A percentile compares a stretch with the other conserved stretches of the same genome.
Conservation (phyloP, 92 coral and sea anemone species). For the Heliopora coerulea region DNA sequence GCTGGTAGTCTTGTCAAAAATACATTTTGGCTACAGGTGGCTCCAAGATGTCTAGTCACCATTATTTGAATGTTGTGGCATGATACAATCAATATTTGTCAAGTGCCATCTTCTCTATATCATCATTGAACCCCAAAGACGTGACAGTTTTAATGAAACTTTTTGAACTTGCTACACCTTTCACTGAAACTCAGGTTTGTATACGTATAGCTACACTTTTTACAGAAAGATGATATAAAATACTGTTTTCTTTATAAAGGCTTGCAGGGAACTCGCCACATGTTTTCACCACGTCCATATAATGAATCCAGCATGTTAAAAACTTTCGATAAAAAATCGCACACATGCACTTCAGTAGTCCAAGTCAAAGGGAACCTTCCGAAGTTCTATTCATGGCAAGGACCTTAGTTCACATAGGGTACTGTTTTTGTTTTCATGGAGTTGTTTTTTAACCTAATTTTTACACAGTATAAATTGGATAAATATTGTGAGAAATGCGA, state of each 20-base stretch:
- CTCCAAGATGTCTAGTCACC: conserved; percentile 26
- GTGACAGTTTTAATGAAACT: neutral
- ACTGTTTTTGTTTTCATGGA: conserved; percentile 14
- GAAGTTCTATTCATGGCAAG: neutral
- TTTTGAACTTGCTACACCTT: neutral
- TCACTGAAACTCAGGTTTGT: neutral
- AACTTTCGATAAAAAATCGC: neutral
- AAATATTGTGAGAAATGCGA: conserved; percentile 32
- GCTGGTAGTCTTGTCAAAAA: conserved; percentile 4
- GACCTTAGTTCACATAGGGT: no score
- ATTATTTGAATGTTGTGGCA: conserved; percentile 19
- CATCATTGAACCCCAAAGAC: conserved; percentile 3
- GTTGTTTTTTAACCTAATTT: conserved; percentile 11
- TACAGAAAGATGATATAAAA: neutral
- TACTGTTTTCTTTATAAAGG: conserved; percentile 22
- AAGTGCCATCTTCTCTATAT: neutral
- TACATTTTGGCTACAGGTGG: neutral
- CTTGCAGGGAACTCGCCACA: conserved; percentile 5
- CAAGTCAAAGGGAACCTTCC: neutral
- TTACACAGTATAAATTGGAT: conserved; percentile 21
- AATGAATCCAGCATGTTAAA: conserved; percentile 37
- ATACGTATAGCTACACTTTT: conserved; percentile 14
- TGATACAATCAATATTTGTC: conserved; percentile 35
- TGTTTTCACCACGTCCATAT: conserved; percentile 23
- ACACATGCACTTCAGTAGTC: neutral